These are phyloP conservation scores for Melangyna quadrimaculata DNA, from an alignment of 2,888 invertebrate genomes.

Conservation along the genomic window DNA sequence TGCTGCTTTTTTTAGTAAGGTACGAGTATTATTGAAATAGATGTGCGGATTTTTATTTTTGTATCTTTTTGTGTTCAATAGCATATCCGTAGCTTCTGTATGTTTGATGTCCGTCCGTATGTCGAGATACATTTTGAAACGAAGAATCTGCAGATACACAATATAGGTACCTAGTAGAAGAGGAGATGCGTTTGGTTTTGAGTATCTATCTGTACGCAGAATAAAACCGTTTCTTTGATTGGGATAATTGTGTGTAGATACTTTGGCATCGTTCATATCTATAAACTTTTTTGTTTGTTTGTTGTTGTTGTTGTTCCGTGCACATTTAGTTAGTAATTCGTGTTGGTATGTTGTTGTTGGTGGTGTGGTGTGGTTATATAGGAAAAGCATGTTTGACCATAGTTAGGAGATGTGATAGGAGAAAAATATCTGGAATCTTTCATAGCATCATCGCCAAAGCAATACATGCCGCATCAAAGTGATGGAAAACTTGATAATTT, in stretches of 20 bases:
- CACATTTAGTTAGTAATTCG: slow-evolving; percentile 44
- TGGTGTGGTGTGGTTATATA: slow-evolving; percentile 31
- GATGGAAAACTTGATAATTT: slow-evolving; percentile 61
- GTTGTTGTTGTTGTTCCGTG: background rate
- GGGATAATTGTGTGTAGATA: slow-evolving; percentile 61
- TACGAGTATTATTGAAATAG: slow-evolving; percentile 64
- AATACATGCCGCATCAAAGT: slow-evolving; percentile 8
- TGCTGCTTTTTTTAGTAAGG: slow-evolving; percentile 28
- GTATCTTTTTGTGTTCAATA: slow-evolving; percentile 39
- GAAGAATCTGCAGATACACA: background rate
- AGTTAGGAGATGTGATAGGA: slow-evolving; percentile 5
- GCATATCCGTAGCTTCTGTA: slow-evolving; percentile 47
- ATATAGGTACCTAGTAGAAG: background rate
- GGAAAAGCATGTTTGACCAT: slow-evolving; percentile 56
- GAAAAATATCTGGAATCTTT: slow-evolving; percentile 35
- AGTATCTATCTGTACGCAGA: background rate
- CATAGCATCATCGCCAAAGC: background rate
- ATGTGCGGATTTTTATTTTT: slow-evolving; percentile 55
- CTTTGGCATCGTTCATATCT: slow-evolving; percentile 67
- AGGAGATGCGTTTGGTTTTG: slow-evolving; percentile 42
- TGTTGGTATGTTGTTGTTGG: slow-evolving; percentile 63
- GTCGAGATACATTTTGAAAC: slow-evolving; percentile 11
- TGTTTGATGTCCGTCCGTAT: slow-evolving; percentile 4
- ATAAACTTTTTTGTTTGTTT: slow-evolving; percentile 35
- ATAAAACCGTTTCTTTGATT: slow-evolving; percentile 52